Evolutionary conservation across 2,113 vertebrate genomes (phyloP), one percentile per base, ranked within the genome.

Genomic region (Melanocharis versteri): DNA sequence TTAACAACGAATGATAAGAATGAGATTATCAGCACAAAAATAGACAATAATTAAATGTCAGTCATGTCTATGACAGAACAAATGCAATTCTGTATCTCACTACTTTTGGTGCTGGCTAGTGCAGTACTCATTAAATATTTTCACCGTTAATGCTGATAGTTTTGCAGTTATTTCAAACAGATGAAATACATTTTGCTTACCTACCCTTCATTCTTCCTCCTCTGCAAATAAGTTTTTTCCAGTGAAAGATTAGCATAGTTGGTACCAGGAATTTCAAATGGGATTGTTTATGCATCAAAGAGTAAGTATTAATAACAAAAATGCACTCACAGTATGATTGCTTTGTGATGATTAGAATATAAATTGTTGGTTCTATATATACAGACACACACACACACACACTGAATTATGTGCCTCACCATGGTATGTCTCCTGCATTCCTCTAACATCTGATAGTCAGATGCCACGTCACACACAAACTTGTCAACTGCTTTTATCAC

Each of bases 21-120:
- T 96, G 94, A 98, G 98, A 98, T 98, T 98, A 98, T 98, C 97
- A 98, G 95, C 94, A 97, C 96, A 97, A 97, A 98, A 98, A 98
- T 94, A 97, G 97, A 98, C 96, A 98, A 98, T 98, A 98, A 98
- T 98, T 98, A 98, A 98, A 98, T 98, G 98, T 98, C 98, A 98
- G 97, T 98, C 98, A 98, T 95, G 89, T 68, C 94, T 44, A 15
- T 98, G 98, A 98, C 95, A 97, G 97, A 98, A 95, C 96, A 96
- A 98, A 98, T 97, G 94, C 96, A 95, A 96, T 97, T 97, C 96
- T 94, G 91, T 96, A 97, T 97, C 97, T 97, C 95, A 97, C 96
- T 97, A 94, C 98, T 97, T 97, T 96, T 97, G 92, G 93, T 68
- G 61, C 97, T 96, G 97, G 96, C 97, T 97, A 90, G 40, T 81